A percentile compares a stretch with the other conserved stretches of the same genome.
Evolutionary conservation across 2,888 invertebrate genomes (phyloP).

Genomic region (Mimas tiliae): DNA sequence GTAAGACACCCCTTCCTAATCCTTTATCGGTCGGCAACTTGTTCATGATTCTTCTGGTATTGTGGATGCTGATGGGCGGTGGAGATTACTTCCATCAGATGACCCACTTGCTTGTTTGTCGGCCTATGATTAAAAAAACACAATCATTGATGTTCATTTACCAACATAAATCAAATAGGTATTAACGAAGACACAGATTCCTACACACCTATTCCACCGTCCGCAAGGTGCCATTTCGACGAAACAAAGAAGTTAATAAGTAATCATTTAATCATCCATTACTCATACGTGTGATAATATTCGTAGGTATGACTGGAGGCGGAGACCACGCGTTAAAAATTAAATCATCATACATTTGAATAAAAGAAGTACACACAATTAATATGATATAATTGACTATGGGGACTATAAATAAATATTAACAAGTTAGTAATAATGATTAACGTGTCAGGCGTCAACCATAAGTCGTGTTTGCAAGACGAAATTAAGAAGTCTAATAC

Average conservation of each 20-base stretch:
- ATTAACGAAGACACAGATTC: slow-evolving; percentile 19
- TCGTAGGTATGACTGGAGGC: background rate
- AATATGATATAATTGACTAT: background rate
- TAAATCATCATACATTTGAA: background rate
- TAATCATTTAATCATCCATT: slow-evolving; percentile 6
- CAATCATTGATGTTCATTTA: background rate
- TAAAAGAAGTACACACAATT: slow-evolving; percentile 7
- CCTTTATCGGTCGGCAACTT: no score
- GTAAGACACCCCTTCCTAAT: no score
- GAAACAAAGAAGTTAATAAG: slow-evolving; percentile 24
- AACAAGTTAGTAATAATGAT: slow-evolving; percentile 7
- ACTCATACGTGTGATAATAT: no score
- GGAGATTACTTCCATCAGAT: no score
- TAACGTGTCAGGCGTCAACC: background rate
- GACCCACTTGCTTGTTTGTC: no score
- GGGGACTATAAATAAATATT: slow-evolving; percentile 3
- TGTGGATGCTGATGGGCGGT: no score
- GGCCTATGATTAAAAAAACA: slow-evolving; percentile 11
- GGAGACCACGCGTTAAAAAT: background rate
- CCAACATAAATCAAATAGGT: slow-evolving; percentile 1
- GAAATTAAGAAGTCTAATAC: no score
- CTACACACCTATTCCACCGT: slow-evolving; percentile 22
- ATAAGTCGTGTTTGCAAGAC: no score
- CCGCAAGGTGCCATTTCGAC: slow-evolving; percentile 21
- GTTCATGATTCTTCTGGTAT: no score